Evolutionary conservation across 2,113 vertebrate species (phyloP).

Genomic region (Phaethornis superciliosus): DNA sequence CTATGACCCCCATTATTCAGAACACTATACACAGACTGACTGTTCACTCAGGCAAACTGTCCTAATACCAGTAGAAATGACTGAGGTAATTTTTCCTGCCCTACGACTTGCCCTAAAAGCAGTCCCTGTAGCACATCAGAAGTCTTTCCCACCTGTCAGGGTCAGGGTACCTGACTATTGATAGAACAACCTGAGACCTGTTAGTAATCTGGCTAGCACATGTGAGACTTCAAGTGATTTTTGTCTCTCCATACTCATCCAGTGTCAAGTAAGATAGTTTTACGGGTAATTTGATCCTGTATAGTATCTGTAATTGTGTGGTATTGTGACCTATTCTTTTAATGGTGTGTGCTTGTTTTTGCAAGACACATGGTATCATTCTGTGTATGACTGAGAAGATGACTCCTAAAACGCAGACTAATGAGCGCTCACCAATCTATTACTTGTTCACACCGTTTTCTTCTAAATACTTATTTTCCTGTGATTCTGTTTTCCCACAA

Average conservation of each 20-base stretch:
- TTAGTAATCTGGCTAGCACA: not conserved
- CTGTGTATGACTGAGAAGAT: not conserved
- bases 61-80: not conserved
- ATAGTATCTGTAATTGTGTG: not conserved
- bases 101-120: not conserved
- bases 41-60: not conserved
- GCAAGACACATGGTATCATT: not conserved
- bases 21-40: fast-evolving
- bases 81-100: not conserved
- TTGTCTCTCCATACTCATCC: not conserved
- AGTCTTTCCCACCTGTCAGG: not conserved
- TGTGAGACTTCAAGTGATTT: not conserved
- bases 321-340: not conserved
- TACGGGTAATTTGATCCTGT: not conserved
- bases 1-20: not conserved
- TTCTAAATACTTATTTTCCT: not conserved
- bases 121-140: not conserved
- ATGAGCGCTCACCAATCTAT: not conserved
- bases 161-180: not conserved
- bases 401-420: not conserved
- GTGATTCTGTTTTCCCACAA: not conserved
- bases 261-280: not conserved
- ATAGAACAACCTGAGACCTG: not conserved
- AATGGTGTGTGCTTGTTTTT: not conserved
- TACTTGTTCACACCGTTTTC: not conserved